These are phyloP conservation scores for Muricea muricata DNA, from an alignment of 92 coral and sea anemone species.

Conservation along the genomic window DNA sequence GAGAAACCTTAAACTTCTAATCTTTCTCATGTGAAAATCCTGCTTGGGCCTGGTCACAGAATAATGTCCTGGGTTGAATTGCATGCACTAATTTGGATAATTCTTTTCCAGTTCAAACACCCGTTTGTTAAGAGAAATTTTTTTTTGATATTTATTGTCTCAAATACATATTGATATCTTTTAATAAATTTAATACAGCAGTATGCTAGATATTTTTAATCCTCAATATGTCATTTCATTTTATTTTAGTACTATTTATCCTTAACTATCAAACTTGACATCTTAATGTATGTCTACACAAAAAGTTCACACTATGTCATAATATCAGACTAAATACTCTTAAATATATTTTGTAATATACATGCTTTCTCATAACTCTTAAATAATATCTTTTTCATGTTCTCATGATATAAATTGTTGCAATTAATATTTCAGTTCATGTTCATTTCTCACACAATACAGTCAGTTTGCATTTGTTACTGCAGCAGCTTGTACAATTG, in stretches of 20 bases:
- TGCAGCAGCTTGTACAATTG: background rate
- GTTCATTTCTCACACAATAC: background rate
- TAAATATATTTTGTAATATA: background rate
- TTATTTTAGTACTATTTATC: background rate
- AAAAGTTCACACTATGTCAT: background rate
- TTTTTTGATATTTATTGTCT: background rate
- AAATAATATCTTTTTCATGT: too few relatives aligned
- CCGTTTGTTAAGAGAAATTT: background rate
- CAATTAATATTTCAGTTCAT: background rate
- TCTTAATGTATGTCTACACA: background rate
- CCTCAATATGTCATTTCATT: background rate
- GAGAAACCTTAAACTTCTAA: too few relatives aligned
- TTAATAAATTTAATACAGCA: background rate
- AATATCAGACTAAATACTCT: background rate
- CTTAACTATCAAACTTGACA: background rate
- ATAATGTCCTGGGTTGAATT: too few relatives aligned
- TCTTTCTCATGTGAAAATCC: too few relatives aligned
- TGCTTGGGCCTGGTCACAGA: too few relatives aligned
- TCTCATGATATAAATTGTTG: too few relatives aligned
- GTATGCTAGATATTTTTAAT: background rate
- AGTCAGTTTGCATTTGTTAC: conserved; percentile 17
- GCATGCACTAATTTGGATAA: too few relatives aligned
- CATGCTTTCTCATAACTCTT: too few relatives aligned
- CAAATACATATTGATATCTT: background rate
- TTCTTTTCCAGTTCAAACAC: too few relatives aligned